Base-by-base conservation (phyloP, 2,888 invertebrate species). In the Drosophila mettleri region DNA sequence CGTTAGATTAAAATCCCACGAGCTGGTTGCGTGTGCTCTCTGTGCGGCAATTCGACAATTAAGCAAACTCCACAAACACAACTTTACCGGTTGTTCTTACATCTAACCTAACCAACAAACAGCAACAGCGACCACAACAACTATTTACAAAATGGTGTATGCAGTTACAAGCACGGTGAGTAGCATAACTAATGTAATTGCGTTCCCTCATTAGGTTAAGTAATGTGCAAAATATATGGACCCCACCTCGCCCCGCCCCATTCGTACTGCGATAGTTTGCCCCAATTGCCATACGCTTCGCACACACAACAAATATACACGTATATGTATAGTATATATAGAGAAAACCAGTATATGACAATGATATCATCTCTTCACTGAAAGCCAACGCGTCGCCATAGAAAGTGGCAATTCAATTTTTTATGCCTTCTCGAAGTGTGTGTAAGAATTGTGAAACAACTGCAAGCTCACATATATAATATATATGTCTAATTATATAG, bases 91-190 rank as follows among this genome's bases (percentile, higher is more conserved):
- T 73, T 70, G 65, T 62, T 51, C 22, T 61, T 54, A 12, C 39
- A 38, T 18, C 36, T 53, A 64, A 66, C 49, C 33, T 36, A 51
- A 14, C 39, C 24, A 34, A n/a, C 48, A 31, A 48, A 18, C 45
- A 46, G 29, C 38, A 57, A 65, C 59, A 59, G 48, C 18, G 2
- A 46, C 38, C 12, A 49, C 43, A 57, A 58, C 57, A 61, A 53
- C 22, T 48, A 57, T 38, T 45, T 20, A 53, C 65, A 91, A 89
- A 87, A 91, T 91, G 91, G 91, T 91, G 78, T 89, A 91, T 80
- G 61, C 81, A 59, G 89, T 91, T 20, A 91, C 90, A 77, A 86
- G 76, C 81, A 76, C 78, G 87, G 91, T 91, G 81, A 90, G 91
- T 80, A 66, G 33, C 31, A 18, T 14, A 46, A 29, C 20, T 14